Conservation (phyloP, 2,113 vertebrate species). For the Ondatra zibethicus region DNA sequence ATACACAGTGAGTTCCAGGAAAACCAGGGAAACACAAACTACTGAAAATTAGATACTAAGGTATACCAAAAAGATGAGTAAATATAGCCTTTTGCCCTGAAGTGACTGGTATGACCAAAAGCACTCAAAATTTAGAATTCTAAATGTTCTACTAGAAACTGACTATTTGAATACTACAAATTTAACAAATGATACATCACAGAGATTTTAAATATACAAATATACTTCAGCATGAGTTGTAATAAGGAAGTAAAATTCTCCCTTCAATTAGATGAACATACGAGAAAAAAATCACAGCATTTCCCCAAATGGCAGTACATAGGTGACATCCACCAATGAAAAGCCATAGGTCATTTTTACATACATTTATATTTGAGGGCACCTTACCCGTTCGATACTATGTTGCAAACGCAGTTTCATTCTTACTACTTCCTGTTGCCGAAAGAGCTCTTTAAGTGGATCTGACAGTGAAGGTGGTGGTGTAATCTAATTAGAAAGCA, state of each 20-base stretch:
- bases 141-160: neutral
- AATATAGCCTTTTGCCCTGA: neutral
- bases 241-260: constrained; percentile 5
- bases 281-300: constrained; percentile 41
- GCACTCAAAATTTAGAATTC: neutral
- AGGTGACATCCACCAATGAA: constrained; percentile 44
- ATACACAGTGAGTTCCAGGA: neutral
- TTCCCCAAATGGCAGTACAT: constrained; percentile 11
- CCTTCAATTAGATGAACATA: neutral
- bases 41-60: neutral
- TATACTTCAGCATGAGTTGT: neutral
- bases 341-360: neutral
- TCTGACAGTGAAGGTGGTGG: constrained; percentile 97
- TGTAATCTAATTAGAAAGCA: constrained; percentile 91
- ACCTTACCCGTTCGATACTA: constrained; percentile 96
- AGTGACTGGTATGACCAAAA: neutral
- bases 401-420: constrained; percentile 98
- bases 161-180: neutral
- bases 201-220: constrained; percentile 11
- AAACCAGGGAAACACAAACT: neutral
- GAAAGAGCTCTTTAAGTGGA: constrained; percentile 98
- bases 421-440: constrained; percentile 98
- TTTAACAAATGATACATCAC: neutral
- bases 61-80: neutral
- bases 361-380: constrained; percentile 1